Conservation (phyloP, 2,797 vertebrate species). For the Sebastes itinus region DNA sequence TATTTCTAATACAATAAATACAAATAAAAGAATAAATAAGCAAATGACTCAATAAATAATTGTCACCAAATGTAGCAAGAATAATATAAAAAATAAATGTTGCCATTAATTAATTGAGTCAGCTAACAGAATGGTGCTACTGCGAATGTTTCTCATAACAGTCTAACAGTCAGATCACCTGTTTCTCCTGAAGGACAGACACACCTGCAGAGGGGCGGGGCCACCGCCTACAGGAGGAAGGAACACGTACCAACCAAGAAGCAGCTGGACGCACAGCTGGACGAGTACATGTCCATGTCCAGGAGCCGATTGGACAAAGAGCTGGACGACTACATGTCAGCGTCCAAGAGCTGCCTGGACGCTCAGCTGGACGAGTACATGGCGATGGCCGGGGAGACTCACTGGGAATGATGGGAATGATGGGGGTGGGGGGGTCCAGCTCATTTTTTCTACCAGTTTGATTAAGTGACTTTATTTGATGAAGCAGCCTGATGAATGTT, state of each 20-base stretch:
- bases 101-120: no score
- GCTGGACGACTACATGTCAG: slow-evolving; percentile 63
- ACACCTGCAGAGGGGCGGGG: slow-evolving; percentile 60
- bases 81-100: no score
- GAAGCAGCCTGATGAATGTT: not conserved
- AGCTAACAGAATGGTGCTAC: no score
- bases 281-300: slow-evolving; percentile 89
- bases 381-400: not conserved
- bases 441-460: not conserved
- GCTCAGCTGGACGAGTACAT: slow-evolving; percentile 59
- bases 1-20: no score
- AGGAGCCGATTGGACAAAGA: slow-evolving; percentile 68
- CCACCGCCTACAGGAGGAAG: slow-evolving; percentile 31
- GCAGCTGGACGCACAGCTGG: slow-evolving; percentile 90
- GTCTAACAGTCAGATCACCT: not conserved
- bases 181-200: not conserved
- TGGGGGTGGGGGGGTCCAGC: not conserved
- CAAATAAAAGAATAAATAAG: no score
- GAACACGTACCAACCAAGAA: slow-evolving; percentile 82
- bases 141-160: no score
- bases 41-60: no score
- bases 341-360: slow-evolving; percentile 28
- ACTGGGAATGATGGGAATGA: slow-evolving; percentile 16
- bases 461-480: not conserved
- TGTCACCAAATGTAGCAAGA: no score